Base-by-base conservation (phyloP, 2,888 invertebrate species). In the Cryptosula pallasiana region DNA sequence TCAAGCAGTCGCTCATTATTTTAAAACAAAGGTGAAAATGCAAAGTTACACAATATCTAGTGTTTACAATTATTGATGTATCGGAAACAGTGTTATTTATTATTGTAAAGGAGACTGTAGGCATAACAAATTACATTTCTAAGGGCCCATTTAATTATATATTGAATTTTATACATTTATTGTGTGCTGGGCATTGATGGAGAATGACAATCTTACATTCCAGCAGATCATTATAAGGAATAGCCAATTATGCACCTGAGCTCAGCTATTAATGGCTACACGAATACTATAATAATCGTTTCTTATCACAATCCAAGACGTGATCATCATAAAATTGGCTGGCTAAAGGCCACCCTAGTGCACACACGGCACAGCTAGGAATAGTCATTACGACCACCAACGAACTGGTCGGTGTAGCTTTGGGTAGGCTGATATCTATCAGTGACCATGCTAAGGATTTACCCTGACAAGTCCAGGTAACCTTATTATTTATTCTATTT, bases 121-220 rank as follows among this genome's bases (percentile, higher is more conserved):
- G n/a, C 20, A 5, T 45, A 45, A 63, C 63, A n/a, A 27, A 63
- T 63, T 63, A 63, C 20, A 63, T 63, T 63, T 63, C 63, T 63
- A 63, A 32, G 9, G 32, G 27, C 32, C 25, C 25, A n/a, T 55
- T 55, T 55, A n/a, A 23, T 23, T 23, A 3, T 55, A 23, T 63
- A 63, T 32, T 63, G 63, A 63, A 63, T 63, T 16, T 32, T 9
- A 63, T 63, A 20, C 32, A 29, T 27, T 9, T 9, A 25, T 29
- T 32, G 63, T 63, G 13, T 32, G 25, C 32, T 2, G 5, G 9
- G 27, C 63, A 32, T 63, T 63, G 63, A 25, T 63, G 3, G 25
- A 9, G 13, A 63, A 63, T 32, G 63, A 63, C 63, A 32, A 27
- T 27, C 20, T 45, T 45, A 45, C 45, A 45, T 45, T 45, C 45